phyloP scores from a whole-genome alignment of 2,797 vertebrate species.

The Protosalanx chinensis region DNA sequence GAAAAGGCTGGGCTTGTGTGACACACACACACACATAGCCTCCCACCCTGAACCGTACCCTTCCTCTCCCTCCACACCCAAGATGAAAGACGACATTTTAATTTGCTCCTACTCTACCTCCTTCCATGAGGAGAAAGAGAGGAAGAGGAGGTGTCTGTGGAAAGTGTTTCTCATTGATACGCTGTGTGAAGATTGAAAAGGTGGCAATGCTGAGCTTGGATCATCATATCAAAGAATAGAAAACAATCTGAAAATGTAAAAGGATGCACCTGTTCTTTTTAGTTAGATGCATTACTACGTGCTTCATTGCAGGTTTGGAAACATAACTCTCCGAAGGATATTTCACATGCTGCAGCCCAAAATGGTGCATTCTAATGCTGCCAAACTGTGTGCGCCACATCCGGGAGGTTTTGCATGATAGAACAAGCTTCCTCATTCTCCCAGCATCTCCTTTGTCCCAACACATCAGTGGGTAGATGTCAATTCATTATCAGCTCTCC shows the following conservation, averaged over 20 bases:
- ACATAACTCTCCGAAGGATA: neutral
- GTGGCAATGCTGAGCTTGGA: neutral
- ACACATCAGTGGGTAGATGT: neutral
- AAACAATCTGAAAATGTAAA: neutral
- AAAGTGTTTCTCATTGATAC: neutral
- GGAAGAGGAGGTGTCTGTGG: neutral
- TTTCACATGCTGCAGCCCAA: neutral
- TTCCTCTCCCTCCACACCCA: neutral
- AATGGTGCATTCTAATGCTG: neutral
- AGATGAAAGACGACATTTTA: slow-evolving; percentile 2
- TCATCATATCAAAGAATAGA: no score
- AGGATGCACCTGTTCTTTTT: neutral
- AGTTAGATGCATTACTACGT: neutral
- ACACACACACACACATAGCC: no score
- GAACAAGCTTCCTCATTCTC: neutral
- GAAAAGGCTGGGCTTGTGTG: no score
- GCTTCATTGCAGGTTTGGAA: neutral
- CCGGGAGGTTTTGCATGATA: neutral
- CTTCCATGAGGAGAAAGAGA: neutral
- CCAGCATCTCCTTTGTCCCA: neutral
- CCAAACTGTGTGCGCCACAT: neutral
- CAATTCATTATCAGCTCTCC: neutral
- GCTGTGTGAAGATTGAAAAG: neutral
- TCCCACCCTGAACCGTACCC: no score
- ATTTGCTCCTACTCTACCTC: neutral